Base-by-base conservation (phyloP, 2,888 invertebrate species). In the Ctenicera cuprea region DNA sequence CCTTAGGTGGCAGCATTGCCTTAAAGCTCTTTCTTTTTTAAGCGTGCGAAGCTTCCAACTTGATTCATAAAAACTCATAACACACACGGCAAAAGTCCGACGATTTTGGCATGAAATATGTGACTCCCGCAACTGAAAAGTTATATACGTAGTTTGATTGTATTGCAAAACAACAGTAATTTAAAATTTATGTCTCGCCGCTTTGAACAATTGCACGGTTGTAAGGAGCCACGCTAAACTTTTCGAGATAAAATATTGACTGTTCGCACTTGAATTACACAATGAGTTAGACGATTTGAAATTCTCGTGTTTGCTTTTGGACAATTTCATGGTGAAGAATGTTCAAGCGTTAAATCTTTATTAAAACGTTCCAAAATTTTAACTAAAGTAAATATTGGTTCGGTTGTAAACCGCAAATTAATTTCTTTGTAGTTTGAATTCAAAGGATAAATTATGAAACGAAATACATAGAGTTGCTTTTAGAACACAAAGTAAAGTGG, bases 341-440 rank as follows among this genome's bases (percentile, higher is more conserved):
- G 37, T 69, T 48, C 14, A 37, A 62, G 61, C 50, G 48, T 48
- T 48, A 50, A 69, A 59, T 38, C n/a, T 48, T 69, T 50, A 50
- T 45, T 48, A 69, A n/a, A 69, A 54, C 26, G 26, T 18, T 48
- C 11, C 48, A 20, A 48, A 48, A 38, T 67, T 43, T 59, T 67
- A 67, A 67, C 45, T 59, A 67, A 33, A 67, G 59, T 45, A 67
- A 67, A 67, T 59, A 67, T 59, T 67, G 59, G 30, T n/a, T 45
- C 20, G 18, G 26, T 33, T 14, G 1, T 26, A 18, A 45, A 7
- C 20, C 16, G 0, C 16, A 37, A 54, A 66, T 12, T 30, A 30
- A 54, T 33, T 54, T 54, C 26, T 54, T 54, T 54, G 5, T 14
- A 7, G 2, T 48, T 48, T 18, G 11, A 26, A 26, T 26, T 26